Evolutionary conservation across 2,888 invertebrate genomes (phyloP), one percentile per base, ranked within the genome.

Genomic region (Lypha dubia): DNA sequence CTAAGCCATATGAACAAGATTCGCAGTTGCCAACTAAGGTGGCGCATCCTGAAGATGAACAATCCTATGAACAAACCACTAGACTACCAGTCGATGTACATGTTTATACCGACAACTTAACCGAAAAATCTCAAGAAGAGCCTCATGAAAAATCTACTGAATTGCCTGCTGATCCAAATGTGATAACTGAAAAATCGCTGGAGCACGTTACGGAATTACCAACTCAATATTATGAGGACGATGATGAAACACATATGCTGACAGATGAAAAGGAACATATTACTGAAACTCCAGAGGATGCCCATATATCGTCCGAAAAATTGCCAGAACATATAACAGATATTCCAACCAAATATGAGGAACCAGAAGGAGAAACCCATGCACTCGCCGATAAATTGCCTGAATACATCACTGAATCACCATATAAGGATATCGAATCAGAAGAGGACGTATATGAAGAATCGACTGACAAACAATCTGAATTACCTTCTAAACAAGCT

Each of bases 271-370:
- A 32, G n/a, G 65, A 44, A 51, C 46, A 60, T 38, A 74, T 13
- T 8, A 74, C 77, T 46, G 84, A 86, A 73, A 17, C 85, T 20
- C 85, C 84, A 8, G 76, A 76, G 15, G 85, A 85, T 68, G 79
- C 71, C 71, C 24, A 51, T 9, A 44, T 28, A 20, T n/a, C 41
- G 11, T n/a, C 41, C 1, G 63, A 51, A 28, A 70, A 46, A 15
- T 24, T 63, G 6, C 24, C 70, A 0, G 70, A 53, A 17, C 41
- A 56, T 35, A 17, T 11, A 5, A 63, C 79, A 35, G 63, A 71
- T n/a, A 0, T 71, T 3, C 76, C 76, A 22, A 17, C 22, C 8
- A 32, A 62, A 70, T 49, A 74, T 38, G 32, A 17, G 13, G 68
- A 70, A 44, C 22, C 53, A 22, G 62, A 49, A 73, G 32, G 4